Conservation (phyloP, 2,113 vertebrate species). For the Gambusia affinis region DNA sequence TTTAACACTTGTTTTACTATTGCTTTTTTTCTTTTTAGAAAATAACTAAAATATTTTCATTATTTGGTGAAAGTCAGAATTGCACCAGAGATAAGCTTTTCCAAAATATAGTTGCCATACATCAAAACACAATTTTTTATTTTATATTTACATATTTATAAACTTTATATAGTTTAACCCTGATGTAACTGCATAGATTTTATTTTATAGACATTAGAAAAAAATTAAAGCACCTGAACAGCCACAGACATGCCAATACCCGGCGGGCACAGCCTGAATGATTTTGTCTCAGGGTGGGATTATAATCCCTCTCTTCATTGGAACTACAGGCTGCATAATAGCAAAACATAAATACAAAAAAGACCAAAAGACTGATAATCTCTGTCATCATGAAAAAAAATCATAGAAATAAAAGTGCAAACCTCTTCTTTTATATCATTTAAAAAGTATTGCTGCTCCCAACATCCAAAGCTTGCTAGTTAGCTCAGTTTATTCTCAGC, state of each 20-base stretch:
- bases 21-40: constrained; percentile 31
- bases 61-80: too few species aligned
- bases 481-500: constrained; percentile 49
- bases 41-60: not conserved
- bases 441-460: constrained; percentile 41
- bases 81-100: constrained; percentile 32
- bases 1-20: constrained; percentile 17
- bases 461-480: constrained; percentile 44
- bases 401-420: constrained; percentile 71
- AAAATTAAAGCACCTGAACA: constrained; percentile 33
- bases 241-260: constrained; percentile 4
- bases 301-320: constrained; percentile 65
- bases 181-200: constrained; percentile 71
- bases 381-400: constrained; percentile 54
- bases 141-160: constrained; percentile 75
- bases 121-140: constrained; percentile 19
- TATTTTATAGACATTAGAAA: constrained; percentile 64
- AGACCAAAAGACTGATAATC: constrained; percentile 39
- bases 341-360: constrained; percentile 34
- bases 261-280: constrained; percentile 41
- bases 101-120: constrained; percentile 32
- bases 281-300: constrained; percentile 67
- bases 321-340: constrained; percentile 54
- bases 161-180: constrained; percentile 64
- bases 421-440: constrained; percentile 59